Evolutionary conservation across 2,888 invertebrate species (phyloP).

Genomic region (Syrphus vitripennis): DNA sequence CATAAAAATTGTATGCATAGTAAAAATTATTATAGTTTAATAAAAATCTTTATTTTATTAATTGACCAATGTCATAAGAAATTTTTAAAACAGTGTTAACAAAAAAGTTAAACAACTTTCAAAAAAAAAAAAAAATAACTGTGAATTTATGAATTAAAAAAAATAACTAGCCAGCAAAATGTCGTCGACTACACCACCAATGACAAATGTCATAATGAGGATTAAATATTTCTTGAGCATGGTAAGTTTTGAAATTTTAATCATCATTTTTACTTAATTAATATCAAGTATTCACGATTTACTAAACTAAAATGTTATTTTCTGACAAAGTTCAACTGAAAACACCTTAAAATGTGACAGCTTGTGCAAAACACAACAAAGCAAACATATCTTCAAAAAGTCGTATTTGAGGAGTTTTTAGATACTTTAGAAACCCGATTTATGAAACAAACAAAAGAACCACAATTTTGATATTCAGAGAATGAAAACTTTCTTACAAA

Average conservation of each 20-base stretch:
- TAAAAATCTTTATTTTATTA: slow-evolving; percentile 15
- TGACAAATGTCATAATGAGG: slow-evolving; percentile 54
- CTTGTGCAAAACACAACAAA: no score
- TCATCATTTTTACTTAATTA: no score
- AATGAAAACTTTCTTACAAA: no score
- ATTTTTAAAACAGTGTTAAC: slow-evolving; percentile 38
- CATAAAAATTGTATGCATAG: background rate
- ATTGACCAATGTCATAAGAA: slow-evolving; percentile 17
- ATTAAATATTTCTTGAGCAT: slow-evolving; percentile 47
- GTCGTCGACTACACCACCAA: slow-evolving; percentile 8
- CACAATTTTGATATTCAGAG: no score
- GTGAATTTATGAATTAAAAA: slow-evolving; percentile 52
- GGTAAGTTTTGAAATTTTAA: slow-evolving; percentile 38
- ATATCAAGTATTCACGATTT: no score
- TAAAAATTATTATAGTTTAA: background rate
- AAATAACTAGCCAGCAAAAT: slow-evolving; percentile 24
- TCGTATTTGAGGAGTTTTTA: no score
- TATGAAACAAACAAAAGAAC: no score
- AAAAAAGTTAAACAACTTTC: background rate
- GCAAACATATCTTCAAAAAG: no score
- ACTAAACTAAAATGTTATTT: no score
- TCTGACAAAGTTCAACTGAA: no score
- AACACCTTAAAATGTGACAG: no score
- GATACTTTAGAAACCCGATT: no score
- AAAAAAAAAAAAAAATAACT: slow-evolving; percentile 32